phyloP scores from a whole-genome alignment of 2,113 vertebrate genomes.

The Trinectes maculatus region DNA sequence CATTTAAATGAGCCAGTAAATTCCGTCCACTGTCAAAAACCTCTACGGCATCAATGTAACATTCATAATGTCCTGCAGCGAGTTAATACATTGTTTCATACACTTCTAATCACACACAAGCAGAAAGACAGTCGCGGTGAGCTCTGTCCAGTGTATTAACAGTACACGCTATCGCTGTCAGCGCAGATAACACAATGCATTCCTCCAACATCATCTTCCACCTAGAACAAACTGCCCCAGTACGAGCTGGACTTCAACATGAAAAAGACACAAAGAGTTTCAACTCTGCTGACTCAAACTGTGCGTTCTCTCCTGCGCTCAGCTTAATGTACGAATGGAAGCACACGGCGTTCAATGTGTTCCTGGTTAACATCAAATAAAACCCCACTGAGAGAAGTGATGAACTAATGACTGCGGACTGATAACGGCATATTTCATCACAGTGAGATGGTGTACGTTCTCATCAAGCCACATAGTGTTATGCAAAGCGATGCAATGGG shows the following conservation, averaged over 20 bases:
- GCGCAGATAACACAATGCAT: slow-evolving; percentile 11
- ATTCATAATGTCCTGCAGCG: not conserved
- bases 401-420: not conserved
- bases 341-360: too few relatives aligned
- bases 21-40: slow-evolving; percentile 13
- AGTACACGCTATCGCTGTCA: slow-evolving; percentile 16
- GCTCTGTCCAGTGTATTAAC: slow-evolving; percentile 1
- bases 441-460: not conserved
- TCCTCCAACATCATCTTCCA: not conserved
- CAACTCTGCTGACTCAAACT: slow-evolving; percentile 1
- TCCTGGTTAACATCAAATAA: too few relatives aligned
- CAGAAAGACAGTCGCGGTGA: slow-evolving; percentile 1
- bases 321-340: too few relatives aligned
- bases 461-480: slow-evolving; percentile 6
- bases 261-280: too few relatives aligned
- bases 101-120: not conserved
- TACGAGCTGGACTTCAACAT: not conserved
- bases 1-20: slow-evolving; percentile 13
- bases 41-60: slow-evolving; percentile 1
- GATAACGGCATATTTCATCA: not conserved
- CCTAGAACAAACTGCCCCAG: slow-evolving; percentile 1
- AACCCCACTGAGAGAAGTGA: slow-evolving; percentile 1
- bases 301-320: slow-evolving; percentile 8
- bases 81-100: slow-evolving; percentile 14
- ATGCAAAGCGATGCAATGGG: slow-evolving; percentile 1